Base-by-base conservation (phyloP, 2,888 invertebrate genomes). In the Eueremaeus valkanovi region DNA sequence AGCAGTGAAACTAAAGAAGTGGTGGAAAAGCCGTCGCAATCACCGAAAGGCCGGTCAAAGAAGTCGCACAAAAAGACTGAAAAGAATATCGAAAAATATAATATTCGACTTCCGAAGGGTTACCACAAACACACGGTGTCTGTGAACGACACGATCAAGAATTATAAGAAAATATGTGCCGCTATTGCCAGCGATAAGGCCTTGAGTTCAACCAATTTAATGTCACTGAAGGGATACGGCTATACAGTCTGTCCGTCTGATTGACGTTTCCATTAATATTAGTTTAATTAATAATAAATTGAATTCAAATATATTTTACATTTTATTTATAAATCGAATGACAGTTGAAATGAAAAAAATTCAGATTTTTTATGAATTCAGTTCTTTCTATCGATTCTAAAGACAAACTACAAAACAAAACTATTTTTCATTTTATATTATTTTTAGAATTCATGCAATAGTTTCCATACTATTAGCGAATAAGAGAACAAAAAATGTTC, bases 61-160 rank as follows among this genome's bases (percentile, higher is more conserved):
- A 63, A 31, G 18, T 63, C 5, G 5, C 18, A 33, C 3, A 63
- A 63, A 33, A 63, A 63, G 21, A 11, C 24, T 11, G 18, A 24
- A 40, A 40, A 40, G 42, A 68, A 61, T 61, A 27, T 29, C 29
- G 31, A 63, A 31, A 33, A 18, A 18, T 24, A 68, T 68, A 24
- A 36, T 3, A 68, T 40, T 2, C 3, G 9, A 24, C 1, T 68
- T 24, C 68, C 68, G 16, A 33, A 24, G 16, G 68, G 68, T 21
- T 68, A 66, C 11, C 5, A 68, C 36, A 21, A n/a, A 21, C 16
- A 68, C 24, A 42, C 1, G 1, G 8, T 40, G 1, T 68, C 68
- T 68, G 68, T 68, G 1, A 40, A 21, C 40, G 68, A 68, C 3
- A 42, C 42, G 24, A 21, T 68, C 24, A 68, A 68, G 42, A 68